phyloP scores from a whole-genome alignment of 2,797 vertebrate species.

The Dromococcyx pavoninus region DNA sequence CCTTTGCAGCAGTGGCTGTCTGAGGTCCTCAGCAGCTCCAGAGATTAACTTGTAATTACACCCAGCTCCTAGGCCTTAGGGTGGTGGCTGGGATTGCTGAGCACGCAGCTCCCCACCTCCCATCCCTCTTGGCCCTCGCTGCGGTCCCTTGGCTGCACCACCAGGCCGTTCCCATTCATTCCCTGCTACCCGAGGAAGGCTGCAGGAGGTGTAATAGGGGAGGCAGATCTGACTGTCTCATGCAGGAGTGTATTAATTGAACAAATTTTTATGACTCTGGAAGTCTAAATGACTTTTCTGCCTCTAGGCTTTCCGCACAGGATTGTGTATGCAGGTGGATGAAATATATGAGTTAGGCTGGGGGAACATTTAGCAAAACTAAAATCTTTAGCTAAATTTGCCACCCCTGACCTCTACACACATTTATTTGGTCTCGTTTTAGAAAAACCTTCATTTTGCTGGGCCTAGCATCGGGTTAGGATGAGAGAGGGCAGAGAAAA shows the following conservation, averaged over 20 bases:
- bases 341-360: constrained; percentile 12
- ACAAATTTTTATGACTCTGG: constrained; percentile 47
- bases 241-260: constrained; percentile 42
- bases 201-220: neutral
- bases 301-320: constrained; percentile 28
- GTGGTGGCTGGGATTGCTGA: neutral
- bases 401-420: constrained; percentile 4
- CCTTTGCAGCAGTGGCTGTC: neutral
- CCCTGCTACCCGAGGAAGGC: neutral
- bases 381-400: constrained; percentile 52
- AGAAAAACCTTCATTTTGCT: neutral
- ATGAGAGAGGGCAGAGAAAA: neutral
- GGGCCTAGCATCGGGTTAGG: neutral
- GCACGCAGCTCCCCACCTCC: neutral
- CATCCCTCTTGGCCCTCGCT: neutral
- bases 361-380: constrained; percentile 45
- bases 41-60: neutral
- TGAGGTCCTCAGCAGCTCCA: neutral
- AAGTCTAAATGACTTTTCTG: constrained; percentile 58
- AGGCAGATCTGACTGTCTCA: neutral
- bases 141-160: neutral
- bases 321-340: constrained; percentile 41
- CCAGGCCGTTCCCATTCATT: neutral
- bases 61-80: neutral
- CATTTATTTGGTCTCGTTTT: constrained; percentile 30